Evolutionary conservation across 30 jellyfish, hydroid and myxozoan genomes (phyloP).

Genomic region (Aurelia sp.): DNA sequence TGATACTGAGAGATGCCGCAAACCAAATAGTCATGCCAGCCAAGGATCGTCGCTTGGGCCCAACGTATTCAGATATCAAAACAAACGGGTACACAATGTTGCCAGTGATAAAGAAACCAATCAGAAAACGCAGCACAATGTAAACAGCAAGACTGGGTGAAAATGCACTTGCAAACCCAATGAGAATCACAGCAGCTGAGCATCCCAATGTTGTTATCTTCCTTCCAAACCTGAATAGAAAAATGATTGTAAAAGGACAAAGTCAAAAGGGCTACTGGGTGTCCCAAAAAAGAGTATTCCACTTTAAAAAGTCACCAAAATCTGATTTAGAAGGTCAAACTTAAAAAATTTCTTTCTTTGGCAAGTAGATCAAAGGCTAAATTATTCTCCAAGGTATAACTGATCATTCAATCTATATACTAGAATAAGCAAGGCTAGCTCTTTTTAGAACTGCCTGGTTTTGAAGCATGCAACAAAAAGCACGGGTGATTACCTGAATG

Average conservation of each 20-base stretch:
- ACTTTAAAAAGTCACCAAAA: too few relatives aligned
- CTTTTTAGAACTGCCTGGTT: too few relatives aligned
- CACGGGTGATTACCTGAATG: too few relatives aligned
- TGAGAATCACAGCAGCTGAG: slow-evolving; percentile 29
- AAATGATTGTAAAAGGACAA: neutral
- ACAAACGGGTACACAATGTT: slow-evolving; percentile 64
- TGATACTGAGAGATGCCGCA: slow-evolving; percentile 36
- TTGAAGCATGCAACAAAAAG: too few relatives aligned
- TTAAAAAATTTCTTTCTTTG: too few relatives aligned
- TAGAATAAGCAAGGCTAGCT: too few relatives aligned
- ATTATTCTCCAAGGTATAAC: too few relatives aligned
- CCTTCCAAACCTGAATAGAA: slow-evolving; percentile 56
- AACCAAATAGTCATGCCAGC: slow-evolving; percentile 73
- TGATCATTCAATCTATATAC: too few relatives aligned
- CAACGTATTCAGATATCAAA: slow-evolving; percentile 73
- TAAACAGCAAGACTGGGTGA: slow-evolving; percentile 60
- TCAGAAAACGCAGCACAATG: slow-evolving; percentile 48
- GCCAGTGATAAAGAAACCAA: slow-evolving; percentile 76
- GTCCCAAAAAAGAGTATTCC: too few relatives aligned
- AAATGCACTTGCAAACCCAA: slow-evolving; percentile 56
- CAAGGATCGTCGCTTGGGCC: slow-evolving; percentile 65
- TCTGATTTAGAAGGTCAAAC: too few relatives aligned
- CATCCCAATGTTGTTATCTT: slow-evolving; percentile 41
- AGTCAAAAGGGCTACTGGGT: neutral
- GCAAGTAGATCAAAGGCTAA: too few relatives aligned